Percentiles rank a stretch among this genome's conserved stretches.
Conservation (phyloP, 35 echinoderm and acorn worm species). For the Amphiura filiformis region DNA sequence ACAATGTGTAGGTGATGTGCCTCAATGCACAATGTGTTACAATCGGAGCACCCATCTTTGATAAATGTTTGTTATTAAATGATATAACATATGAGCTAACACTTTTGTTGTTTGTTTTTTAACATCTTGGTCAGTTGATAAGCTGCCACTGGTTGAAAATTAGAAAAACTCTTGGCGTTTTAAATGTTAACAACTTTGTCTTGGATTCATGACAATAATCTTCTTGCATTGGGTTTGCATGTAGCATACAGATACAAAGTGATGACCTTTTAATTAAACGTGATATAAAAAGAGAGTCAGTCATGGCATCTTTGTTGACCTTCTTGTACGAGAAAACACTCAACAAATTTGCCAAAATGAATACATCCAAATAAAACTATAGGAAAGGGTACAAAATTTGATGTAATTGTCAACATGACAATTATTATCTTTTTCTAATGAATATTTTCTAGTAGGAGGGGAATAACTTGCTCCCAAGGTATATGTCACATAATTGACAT, state of each 20-base stretch:
- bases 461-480: too few relatives aligned
- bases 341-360: neutral
- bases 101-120: too few relatives aligned
- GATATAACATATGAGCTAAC: too few relatives aligned
- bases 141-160: neutral
- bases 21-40: too few relatives aligned
- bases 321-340: neutral
- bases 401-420: too few relatives aligned
- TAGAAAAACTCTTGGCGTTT: neutral
- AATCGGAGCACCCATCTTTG: too few relatives aligned
- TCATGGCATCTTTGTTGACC: neutral
- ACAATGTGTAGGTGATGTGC: too few relatives aligned
- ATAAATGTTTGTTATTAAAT: too few relatives aligned
- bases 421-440: too few relatives aligned
- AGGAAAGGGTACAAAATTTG: too few relatives aligned
- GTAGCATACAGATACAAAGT: neutral
- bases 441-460: neutral
- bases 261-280: neutral
- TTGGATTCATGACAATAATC: constrained; percentile 11
- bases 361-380: too few relatives aligned
- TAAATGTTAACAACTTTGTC: constrained; percentile 1
- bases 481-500: neutral
- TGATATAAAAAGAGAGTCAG: neutral
- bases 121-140: neutral
- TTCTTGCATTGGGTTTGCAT: constrained; percentile 14